Conservation (phyloP, 2,888 invertebrate genomes). For the Caenorhabditis uteleia region DNA sequence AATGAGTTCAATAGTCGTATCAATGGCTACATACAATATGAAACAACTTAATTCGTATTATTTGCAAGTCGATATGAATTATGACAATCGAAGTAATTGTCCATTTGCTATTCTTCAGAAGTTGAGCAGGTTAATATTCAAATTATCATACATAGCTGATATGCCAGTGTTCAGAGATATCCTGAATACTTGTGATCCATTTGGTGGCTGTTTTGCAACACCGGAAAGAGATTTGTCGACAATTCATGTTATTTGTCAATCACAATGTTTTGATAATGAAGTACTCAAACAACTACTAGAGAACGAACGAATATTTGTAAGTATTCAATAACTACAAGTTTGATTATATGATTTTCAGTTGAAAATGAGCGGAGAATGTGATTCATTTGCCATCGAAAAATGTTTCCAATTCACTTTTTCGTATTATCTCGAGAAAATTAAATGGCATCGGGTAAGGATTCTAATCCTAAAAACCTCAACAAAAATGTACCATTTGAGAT, state of each 20-base stretch:
- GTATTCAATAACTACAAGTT: neutral
- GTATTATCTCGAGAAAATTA: slow-evolving; percentile 16
- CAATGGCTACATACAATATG: slow-evolving; percentile 11
- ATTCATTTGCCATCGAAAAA: slow-evolving; percentile 12
- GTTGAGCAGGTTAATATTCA: slow-evolving; percentile 6
- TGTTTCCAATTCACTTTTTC: slow-evolving; percentile 20
- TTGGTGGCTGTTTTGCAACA: slow-evolving; percentile 15
- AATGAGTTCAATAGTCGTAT: slow-evolving; percentile 16
- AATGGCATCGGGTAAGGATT: slow-evolving; percentile 13
- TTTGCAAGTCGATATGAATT: slow-evolving; percentile 27
- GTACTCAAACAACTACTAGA: slow-evolving; percentile 3
- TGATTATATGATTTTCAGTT: slow-evolving; percentile 10
- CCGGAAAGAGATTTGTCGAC: slow-evolving; percentile 19
- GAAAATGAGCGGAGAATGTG: slow-evolving; percentile 11
- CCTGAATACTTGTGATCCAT: neutral
- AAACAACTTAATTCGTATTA: slow-evolving; percentile 12
- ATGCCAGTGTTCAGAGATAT: slow-evolving; percentile 9
- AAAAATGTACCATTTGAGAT: slow-evolving; percentile 12
- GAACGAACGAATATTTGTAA: slow-evolving; percentile 8
- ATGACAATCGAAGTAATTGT: slow-evolving; percentile 27
- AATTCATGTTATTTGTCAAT: slow-evolving; percentile 10
- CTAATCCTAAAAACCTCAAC: neutral
- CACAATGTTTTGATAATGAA: slow-evolving; percentile 5
- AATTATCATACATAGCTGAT: neutral
- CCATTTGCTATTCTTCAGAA: slow-evolving; percentile 16